Evolutionary conservation across 2,113 vertebrate species (phyloP), one percentile per base, ranked within the genome.

Genomic region (Hipposideros armiger): DNA sequence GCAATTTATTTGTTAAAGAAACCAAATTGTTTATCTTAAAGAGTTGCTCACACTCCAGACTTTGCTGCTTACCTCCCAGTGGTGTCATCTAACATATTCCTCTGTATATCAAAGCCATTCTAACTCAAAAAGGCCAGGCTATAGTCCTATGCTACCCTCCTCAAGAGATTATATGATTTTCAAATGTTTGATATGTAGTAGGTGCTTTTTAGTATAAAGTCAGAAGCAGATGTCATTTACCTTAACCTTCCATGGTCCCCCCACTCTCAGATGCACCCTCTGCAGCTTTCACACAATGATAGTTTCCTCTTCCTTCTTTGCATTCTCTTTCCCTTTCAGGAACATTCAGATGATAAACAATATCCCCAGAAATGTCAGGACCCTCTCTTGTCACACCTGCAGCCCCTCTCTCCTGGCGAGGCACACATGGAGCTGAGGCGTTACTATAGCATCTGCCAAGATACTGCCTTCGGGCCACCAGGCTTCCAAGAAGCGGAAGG

Each of bases 381-480:
- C 42, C n/a, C 95, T 0, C 96, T 98, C 56, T 73, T 98, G 72
- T 85, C 91, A 80, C 97, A 94, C 28, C 95, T 98, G 60, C 97
- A 98, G 0, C 93, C 98, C 40, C 98, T 98, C 14, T 98, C 98
- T 92, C 89, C 98, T 28, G 86, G 95, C 69, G 97, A 50, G 78
- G 96, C 99, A 50, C 98, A 98, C 0, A 96, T 98, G 96, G 98
- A 98, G 93, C 98, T 98, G 19, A 99, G 99, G 80, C 99, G 98
- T 81, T 99, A 99, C 97, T 98, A 99, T 90, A 99, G 99, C 97
- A 99, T 99, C 95, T 99, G 99, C 98, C 99, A 99, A 0, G 98
- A 99, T 32, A 45, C 97, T 11, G 98, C 99, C n/a, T 98, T 99
- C 60, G 98, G 98, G 50, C 98, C 86, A 62, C 98, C 98, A 0